Percentiles rank a stretch among this genome's conserved stretches.
Conservation (phyloP, 2,888 invertebrate genomes). For the Ectropis crepuscularia region DNA sequence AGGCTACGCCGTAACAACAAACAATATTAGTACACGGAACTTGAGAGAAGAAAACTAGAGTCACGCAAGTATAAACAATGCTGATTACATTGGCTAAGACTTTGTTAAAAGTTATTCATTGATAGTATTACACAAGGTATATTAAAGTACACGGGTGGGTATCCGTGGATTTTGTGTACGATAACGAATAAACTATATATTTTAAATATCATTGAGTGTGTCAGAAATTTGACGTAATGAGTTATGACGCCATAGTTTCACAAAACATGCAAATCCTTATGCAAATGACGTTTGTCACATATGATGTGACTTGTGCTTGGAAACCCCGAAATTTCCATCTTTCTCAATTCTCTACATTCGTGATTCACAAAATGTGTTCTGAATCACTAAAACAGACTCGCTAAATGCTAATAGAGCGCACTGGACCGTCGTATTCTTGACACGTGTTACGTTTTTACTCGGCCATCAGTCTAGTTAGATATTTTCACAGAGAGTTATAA, state of each 20-base stretch:
- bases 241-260: slow-evolving; percentile 9
- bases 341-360: slow-evolving; percentile 53
- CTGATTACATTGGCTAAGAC: too few relatives aligned
- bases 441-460: slow-evolving; percentile 30
- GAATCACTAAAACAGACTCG: slow-evolving; percentile 17
- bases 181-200: too few relatives aligned
- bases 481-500: slow-evolving; percentile 40
- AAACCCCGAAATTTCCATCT: slow-evolving; percentile 46
- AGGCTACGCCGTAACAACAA: slow-evolving; percentile 66
- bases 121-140: too few relatives aligned
- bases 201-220: neutral
- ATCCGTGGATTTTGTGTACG: too few relatives aligned
- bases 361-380: slow-evolving; percentile 54
- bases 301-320: slow-evolving; percentile 51
- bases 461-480: slow-evolving; percentile 20
- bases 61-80: neutral
- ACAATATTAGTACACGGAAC: slow-evolving; percentile 44
- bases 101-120: too few relatives aligned
- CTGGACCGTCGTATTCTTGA: slow-evolving; percentile 41
- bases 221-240: neutral
- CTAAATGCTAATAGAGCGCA: slow-evolving; percentile 40
- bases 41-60: neutral
- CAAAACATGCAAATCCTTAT: slow-evolving; percentile 12
- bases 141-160: too few relatives aligned
- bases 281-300: slow-evolving; percentile 9